phyloP scores from a whole-genome alignment of 2,797 vertebrate genomes.

The Sebastes itinus region DNA sequence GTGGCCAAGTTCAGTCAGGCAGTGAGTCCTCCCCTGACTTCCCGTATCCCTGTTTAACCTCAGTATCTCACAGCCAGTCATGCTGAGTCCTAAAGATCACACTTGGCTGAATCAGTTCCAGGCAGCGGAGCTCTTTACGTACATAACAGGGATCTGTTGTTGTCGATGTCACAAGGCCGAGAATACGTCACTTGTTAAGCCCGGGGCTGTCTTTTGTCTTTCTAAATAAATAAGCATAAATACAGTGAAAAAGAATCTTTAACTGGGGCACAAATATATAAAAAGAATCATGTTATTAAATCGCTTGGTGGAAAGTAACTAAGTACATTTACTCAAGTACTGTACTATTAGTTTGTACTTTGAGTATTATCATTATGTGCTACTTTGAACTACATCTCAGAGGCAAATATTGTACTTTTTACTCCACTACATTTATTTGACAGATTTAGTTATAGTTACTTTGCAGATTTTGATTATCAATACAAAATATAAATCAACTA shows the following conservation, averaged over 20 bases:
- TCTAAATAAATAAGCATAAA: background rate
- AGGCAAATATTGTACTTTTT: no score
- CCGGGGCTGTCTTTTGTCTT: background rate
- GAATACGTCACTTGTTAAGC: conserved; percentile 14
- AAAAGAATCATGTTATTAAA: background rate
- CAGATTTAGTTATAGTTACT: no score
- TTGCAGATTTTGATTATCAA: no score
- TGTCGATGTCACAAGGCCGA: conserved; percentile 6
- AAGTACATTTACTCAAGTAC: background rate
- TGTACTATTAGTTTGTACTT: background rate
- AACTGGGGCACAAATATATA: background rate
- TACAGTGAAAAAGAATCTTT: background rate
- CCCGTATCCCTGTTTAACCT: conserved; percentile 15
- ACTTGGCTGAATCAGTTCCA: conserved; percentile 8
- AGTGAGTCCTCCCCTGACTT: conserved; percentile 27
- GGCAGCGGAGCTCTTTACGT: conserved; percentile 2
- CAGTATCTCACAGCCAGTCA: conserved; percentile 12
- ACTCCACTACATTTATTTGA: no score
- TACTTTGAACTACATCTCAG: no score
- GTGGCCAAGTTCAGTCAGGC: conserved; percentile 37
- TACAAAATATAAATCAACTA: no score
- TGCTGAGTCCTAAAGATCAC: conserved; percentile 23
- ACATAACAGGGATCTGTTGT: conserved; percentile 33
- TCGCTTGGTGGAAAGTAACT: background rate
- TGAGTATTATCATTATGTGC: no score